Conservation (phyloP, 2,888 invertebrate species). For the Masnerella sp. region DNA sequence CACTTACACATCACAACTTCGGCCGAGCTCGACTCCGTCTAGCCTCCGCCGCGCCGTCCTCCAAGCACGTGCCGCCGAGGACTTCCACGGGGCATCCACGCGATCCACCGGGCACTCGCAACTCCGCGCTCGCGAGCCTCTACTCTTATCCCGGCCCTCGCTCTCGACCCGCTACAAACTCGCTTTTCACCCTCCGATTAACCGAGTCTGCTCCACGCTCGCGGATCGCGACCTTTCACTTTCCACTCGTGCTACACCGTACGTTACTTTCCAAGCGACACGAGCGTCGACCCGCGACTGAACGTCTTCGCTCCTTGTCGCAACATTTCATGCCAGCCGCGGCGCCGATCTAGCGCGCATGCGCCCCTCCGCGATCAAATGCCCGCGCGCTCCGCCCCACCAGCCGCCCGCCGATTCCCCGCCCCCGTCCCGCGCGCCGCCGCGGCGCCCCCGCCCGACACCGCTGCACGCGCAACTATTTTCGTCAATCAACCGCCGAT, state of each 20-base stretch:
- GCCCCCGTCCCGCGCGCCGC: conserved; percentile 4
- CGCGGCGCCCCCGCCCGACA: conserved; percentile 24
- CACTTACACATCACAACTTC: conserved; percentile 73
- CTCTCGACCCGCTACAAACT: too few species aligned
- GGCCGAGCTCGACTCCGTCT: too few species aligned
- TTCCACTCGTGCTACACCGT: conserved; percentile 24
- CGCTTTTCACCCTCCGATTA: neutral
- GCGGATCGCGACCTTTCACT: conserved; percentile 33
- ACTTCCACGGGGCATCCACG: too few species aligned
- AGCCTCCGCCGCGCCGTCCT: conserved; percentile 18
- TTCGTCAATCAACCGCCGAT: conserved; percentile 27
- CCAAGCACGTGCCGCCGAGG: conserved; percentile 47
- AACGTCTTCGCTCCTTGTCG: conserved; percentile 73
- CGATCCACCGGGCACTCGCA: too few species aligned
- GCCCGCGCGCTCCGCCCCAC: conserved; percentile 74
- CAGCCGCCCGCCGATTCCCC: neutral
- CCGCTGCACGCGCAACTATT: conserved; percentile 45
- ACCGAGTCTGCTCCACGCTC: conserved; percentile 1
- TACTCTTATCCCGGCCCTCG: neutral
- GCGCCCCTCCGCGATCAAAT: conserved; percentile 64
- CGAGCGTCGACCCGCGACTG: conserved; percentile 77
- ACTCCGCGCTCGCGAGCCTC: conserved; percentile 36
- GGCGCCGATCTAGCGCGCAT: conserved; percentile 67
- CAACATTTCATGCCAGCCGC: conserved; percentile 76
- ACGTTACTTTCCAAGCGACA: conserved; percentile 61